These are phyloP conservation scores for Lepetodrilus schrolli DNA, from an alignment of 2,888 invertebrate genomes.

Conservation along the genomic window DNA sequence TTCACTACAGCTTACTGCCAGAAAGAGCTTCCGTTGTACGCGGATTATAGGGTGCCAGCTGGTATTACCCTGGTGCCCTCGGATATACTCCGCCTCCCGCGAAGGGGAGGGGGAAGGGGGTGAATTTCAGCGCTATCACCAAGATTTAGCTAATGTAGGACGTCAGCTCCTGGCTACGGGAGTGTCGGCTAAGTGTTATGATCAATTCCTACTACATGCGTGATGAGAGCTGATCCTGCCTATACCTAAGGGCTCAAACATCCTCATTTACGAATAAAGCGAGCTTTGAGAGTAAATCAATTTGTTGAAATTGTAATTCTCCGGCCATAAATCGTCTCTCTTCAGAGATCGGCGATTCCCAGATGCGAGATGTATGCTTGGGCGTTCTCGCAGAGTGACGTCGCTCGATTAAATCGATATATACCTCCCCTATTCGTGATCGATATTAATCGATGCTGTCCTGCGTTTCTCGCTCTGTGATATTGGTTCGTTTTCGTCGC, in stretches of 20 bases:
- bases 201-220: not conserved
- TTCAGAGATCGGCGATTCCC: not conserved
- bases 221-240: not conserved
- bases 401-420: not conserved
- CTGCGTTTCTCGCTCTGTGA: not conserved
- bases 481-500: not conserved
- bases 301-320: slow-evolving; percentile 25
- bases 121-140: not conserved
- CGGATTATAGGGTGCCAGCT: not conserved
- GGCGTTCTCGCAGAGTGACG: not conserved
- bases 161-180: not conserved
- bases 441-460: not conserved
- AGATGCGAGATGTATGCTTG: not conserved
- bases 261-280: slow-evolving; percentile 23
- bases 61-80: too few relatives aligned
- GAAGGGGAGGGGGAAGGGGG: not conserved
- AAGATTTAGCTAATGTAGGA: not conserved
- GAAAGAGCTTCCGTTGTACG: not conserved
- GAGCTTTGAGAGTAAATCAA: slow-evolving; percentile 25
- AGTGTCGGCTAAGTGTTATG: not conserved
- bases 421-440: not conserved
- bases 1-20: not conserved
- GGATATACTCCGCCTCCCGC: not conserved
- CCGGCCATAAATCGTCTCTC: slow-evolving; percentile 19
- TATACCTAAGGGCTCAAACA: not conserved